Base-by-base conservation (phyloP, 2,113 vertebrate species). In the Benitochromis conjunctus region DNA sequence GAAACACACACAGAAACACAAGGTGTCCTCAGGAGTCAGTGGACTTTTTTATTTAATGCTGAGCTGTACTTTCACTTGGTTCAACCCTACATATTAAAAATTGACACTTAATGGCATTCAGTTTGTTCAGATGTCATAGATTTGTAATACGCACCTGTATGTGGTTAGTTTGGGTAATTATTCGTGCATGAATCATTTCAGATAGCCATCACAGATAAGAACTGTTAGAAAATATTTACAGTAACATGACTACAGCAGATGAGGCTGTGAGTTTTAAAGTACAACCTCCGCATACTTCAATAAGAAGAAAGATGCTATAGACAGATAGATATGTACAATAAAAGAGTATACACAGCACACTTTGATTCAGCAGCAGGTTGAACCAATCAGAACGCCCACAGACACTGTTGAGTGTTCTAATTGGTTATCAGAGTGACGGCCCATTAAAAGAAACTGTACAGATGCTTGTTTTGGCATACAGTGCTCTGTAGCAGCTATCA, bases 171-270 rank as follows among this genome's bases (percentile, higher is more conserved):
- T 46, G n/a, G 64, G 0, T 16, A 9, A 24, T 69, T 69, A 8
- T n/a, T 41, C 12, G 43, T 24, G 4, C 13, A 46, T 3, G 66
- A 26, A 3, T 71, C 7, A 43, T 46, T 71, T 71, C 2, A 71
- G 21, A 46, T 26, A 0, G 0, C 0, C n/a, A 16, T 46, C 3
- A 0, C 13, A 46, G 46, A 71, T 26, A 69, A 7, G 19, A 66
- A 12, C 24, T 41, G 11, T 66, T 66, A 66, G 60, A 7, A 64
- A 66, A 38, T n/a, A 24, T 21, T 55, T 60, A 43, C 19, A 76
- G 51, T 62, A 34, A 53, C 0, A 29, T 26, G 55, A 38, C 4
- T 64, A 34, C 60, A 38, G 34, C 18, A 21, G 19, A 41, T 5
- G 34, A 66, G 34, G 5, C 34, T 14, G 3, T n/a, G 19, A 21